Percentiles rank a stretch among this genome's conserved stretches.
Evolutionary conservation across 1,140 invertebrate species (phyloP).

Genomic region (Odontomachus brunneus): DNA sequence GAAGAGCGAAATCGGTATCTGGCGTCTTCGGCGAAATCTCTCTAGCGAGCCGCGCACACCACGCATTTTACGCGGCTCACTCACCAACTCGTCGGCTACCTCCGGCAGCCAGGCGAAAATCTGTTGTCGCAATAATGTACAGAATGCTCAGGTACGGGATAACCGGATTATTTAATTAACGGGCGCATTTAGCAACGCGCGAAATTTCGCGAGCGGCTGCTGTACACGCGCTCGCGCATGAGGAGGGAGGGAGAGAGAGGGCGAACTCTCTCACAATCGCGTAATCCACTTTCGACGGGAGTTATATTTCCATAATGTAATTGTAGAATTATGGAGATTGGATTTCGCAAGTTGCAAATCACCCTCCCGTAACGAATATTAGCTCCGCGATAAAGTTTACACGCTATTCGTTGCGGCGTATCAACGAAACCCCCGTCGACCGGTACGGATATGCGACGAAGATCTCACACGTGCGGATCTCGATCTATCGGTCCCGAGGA

Average conservation of each 20-base stretch:
- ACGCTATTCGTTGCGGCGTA: not conserved
- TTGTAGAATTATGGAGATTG: constrained; percentile 58
- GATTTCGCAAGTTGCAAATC: constrained; percentile 48
- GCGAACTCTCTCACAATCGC: constrained; percentile 44
- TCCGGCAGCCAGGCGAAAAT: constrained; percentile 9
- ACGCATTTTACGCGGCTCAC: constrained; percentile 21
- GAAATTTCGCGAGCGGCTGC: constrained; percentile 44
- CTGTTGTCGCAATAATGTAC: constrained; percentile 45
- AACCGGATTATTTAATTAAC: constrained; percentile 60
- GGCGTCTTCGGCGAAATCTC: too few species aligned
- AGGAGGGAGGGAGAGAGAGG: not conserved
- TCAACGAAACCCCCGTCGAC: not conserved
- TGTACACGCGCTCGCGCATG: too few species aligned
- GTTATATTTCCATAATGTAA: constrained; percentile 61
- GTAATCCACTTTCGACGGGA: constrained; percentile 50
- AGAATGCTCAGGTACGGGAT: constrained; percentile 39
- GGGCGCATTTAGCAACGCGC: constrained; percentile 49
- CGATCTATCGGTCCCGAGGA: too few species aligned
- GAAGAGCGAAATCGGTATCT: not conserved
- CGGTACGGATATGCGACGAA: not conserved
- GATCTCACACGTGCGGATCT: too few species aligned
- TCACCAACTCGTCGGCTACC: not conserved
- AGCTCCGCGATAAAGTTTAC: constrained; percentile 50
- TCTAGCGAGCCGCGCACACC: too few species aligned
- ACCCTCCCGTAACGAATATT: constrained; percentile 52